Percentiles rank a stretch among this genome's conserved stretches.
These are phyloP conservation scores for Lipophrys pholis DNA, from an alignment of 2,113 vertebrate genomes.

Conservation along the genomic window DNA sequence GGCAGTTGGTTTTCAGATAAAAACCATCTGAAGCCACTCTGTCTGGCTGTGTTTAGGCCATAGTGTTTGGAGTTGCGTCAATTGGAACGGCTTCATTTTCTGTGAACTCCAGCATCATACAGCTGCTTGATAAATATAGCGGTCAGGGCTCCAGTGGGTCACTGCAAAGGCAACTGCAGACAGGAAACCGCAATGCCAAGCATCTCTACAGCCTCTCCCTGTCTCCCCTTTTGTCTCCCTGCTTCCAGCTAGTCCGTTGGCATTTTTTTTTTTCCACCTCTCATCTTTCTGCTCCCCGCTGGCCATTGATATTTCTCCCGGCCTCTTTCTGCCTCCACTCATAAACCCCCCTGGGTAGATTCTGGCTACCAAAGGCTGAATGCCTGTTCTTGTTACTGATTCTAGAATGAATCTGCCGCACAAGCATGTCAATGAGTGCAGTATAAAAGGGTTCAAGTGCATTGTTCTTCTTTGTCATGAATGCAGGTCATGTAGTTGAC, in stretches of 20 bases:
- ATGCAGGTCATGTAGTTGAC: no score
- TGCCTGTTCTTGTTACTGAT: slow-evolving; percentile 1
- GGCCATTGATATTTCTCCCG: neutral
- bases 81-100: slow-evolving; percentile 1
- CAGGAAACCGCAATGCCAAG: slow-evolving; percentile 45
- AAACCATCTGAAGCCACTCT: neutral
- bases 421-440: no score
- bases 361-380: neutral
- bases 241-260: neutral
- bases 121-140: slow-evolving; percentile 65
- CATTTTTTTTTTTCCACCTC: neutral
- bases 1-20: neutral
- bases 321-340: slow-evolving; percentile 5
- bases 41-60: neutral
- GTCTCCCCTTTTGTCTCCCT: slow-evolving; percentile 8
- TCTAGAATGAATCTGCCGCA: neutral
- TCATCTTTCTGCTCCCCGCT: neutral
- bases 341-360: neutral
- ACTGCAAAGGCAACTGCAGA: slow-evolving; percentile 37
- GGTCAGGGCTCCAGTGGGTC: slow-evolving; percentile 17
- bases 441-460: no score
- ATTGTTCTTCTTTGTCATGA: no score
- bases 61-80: neutral
- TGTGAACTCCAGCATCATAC: slow-evolving; percentile 20
- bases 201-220: slow-evolving; percentile 49